phyloP scores from a whole-genome alignment of 2,888 invertebrate species.

The Xanthia icteritia region DNA sequence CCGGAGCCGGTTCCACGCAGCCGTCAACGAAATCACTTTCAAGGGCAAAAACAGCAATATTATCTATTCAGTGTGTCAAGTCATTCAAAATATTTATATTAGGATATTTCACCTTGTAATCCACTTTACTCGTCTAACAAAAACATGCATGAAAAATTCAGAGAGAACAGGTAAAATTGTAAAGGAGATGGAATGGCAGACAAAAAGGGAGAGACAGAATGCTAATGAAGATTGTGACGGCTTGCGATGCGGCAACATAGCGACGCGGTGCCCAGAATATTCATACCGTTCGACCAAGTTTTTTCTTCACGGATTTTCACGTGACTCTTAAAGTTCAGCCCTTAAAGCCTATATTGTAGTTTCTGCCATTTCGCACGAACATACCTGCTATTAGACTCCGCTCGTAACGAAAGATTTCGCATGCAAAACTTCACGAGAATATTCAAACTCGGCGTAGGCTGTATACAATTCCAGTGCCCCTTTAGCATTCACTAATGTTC shows the following conservation, averaged over 20 bases:
- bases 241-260: conserved; percentile 58
- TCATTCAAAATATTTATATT: conserved; percentile 47
- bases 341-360: conserved; percentile 62
- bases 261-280: conserved; percentile 60
- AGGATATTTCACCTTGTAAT: conserved; percentile 57
- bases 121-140: conserved; percentile 55
- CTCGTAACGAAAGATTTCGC: conserved; percentile 63
- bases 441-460: conserved; percentile 61
- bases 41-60: conserved; percentile 24
- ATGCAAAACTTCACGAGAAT: conserved; percentile 64
- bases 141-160: conserved; percentile 65
- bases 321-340: conserved; percentile 57
- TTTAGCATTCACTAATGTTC: conserved; percentile 59
- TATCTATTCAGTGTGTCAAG: conserved; percentile 42
- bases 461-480: conserved; percentile 45
- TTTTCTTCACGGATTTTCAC: conserved; percentile 47
- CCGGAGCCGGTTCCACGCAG: neutral
- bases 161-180: conserved; percentile 56
- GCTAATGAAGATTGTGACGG: conserved; percentile 72
- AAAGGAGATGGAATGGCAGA: conserved; percentile 61
- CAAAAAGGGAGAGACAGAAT: conserved; percentile 68
- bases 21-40: conserved; percentile 17
- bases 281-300: conserved; percentile 62
- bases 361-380: conserved; percentile 49
- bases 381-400: conserved; percentile 42